A percentile compares a stretch with the other conserved stretches of the same genome.
Conservation (phyloP, 2,888 invertebrate genomes). For the Melinaea marsaeus region DNA sequence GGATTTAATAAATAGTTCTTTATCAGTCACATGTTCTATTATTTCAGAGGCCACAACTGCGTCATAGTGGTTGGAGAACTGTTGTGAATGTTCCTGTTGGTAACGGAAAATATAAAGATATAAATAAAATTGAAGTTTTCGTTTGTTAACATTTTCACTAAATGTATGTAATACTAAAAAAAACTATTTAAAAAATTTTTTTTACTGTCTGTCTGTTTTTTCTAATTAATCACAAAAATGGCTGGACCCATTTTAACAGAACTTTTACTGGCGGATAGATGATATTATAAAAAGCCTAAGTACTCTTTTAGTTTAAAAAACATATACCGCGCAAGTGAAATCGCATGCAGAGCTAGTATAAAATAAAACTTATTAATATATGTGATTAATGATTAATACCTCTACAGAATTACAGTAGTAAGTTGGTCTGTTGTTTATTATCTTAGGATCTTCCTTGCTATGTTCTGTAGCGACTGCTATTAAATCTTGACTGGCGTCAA, state of each 20-base stretch:
- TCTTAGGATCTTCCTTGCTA: slow-evolving; percentile 53
- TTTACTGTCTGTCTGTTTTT: too few species aligned
- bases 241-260: too few species aligned
- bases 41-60: slow-evolving; percentile 93
- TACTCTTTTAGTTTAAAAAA: too few species aligned
- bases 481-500: slow-evolving; percentile 86
- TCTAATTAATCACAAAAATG: too few species aligned
- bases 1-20: slow-evolving; percentile 81
- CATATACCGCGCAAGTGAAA: too few species aligned
- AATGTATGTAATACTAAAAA: too few species aligned
- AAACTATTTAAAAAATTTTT: too few species aligned
- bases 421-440: slow-evolving; percentile 56
- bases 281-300: too few species aligned
- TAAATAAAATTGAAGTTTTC: too few species aligned
- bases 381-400: slow-evolving; percentile 42
- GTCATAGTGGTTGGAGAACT: slow-evolving; percentile 80
- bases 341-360: neutral
- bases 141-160: too few species aligned
- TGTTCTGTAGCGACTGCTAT: slow-evolving; percentile 84
- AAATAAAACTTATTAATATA: neutral
- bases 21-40: slow-evolving; percentile 90
- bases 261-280: too few species aligned
- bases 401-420: slow-evolving; percentile 79
- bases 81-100: slow-evolving; percentile 72
- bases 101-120: neutral